Percentiles rank a stretch among this genome's conserved stretches.
Evolutionary conservation across 2,113 vertebrate species (phyloP).

Genomic region (Emydocephalus ijimae): DNA sequence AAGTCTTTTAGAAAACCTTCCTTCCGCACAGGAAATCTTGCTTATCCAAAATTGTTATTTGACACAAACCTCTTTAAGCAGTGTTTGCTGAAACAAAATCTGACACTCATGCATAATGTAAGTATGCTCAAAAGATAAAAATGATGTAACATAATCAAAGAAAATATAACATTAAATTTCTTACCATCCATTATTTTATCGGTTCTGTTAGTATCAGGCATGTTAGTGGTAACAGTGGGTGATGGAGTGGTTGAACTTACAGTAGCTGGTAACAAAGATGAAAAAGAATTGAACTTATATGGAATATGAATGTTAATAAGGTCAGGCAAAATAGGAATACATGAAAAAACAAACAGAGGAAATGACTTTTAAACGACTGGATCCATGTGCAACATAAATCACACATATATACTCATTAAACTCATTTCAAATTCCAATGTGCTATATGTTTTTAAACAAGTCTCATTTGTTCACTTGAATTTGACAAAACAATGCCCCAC

Average conservation of each 20-base stretch:
- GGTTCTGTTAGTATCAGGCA: constrained; percentile 86
- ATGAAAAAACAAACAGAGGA: constrained; percentile 57
- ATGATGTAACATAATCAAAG: constrained; percentile 53
- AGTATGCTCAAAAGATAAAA: constrained; percentile 52
- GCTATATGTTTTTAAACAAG: not conserved
- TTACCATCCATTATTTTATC: constrained; percentile 83
- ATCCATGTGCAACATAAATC: constrained; percentile 48
- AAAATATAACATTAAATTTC: constrained; percentile 69
- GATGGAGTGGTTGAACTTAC: constrained; percentile 79
- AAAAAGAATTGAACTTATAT: constrained; percentile 76
- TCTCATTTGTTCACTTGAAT: not conserved
- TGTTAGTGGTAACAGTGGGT: constrained; percentile 91
- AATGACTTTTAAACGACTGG: constrained; percentile 39
- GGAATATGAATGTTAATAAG: constrained; percentile 71
- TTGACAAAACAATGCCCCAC: not conserved
- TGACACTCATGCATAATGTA: constrained; percentile 28
- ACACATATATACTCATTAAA: not conserved
- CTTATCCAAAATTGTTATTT: not conserved
- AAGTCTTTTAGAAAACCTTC: not conserved
- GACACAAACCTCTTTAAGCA: not conserved
- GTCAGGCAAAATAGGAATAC: constrained; percentile 66
- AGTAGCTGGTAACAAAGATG: constrained; percentile 80
- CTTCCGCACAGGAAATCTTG: not conserved
- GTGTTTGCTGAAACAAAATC: constrained; percentile 39
- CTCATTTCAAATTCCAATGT: not conserved